Evolutionary conservation across 2,888 invertebrate species (phyloP), one percentile per base, ranked within the genome.

Genomic region (Escarpia spicata): DNA sequence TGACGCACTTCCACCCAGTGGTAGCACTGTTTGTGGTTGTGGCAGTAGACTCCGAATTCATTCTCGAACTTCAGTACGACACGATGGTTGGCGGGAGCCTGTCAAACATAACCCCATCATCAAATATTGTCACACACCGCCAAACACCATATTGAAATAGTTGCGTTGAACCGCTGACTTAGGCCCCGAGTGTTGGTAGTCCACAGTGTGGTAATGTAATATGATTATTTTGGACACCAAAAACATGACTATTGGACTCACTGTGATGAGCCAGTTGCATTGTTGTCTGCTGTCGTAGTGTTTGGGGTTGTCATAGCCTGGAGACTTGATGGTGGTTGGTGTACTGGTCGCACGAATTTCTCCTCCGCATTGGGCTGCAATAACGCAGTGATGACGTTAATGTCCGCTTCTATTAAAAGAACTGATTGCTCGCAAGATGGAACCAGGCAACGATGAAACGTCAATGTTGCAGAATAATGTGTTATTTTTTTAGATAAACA

Each of bases 181-280:
- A 15, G 19, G 26, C n/a, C 19, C 19, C 15, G 75, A 75, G 52
- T 9, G 2, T 52, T 52, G 9, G 2, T 52, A 52, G 15, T 52
- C 52, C 15, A 52, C 52, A 6, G 1, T 52, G 6, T 52, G 15
- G 52, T 52, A 52, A 4, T 52, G 8, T 52, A 37, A 37, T 37
- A 37, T 52, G 52, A 52, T 15, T 6, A 52, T 1, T 37, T 37
- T 37, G 0, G 37, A 37, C 37, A 37, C 37, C 0, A 37, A 0
- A 37, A 37, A 1, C 37, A 37, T n/a, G 75, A 75, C 0, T 37
- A 90, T 90, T 26, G 44, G 10, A 12, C 91, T 92, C 26, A 94
- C 94, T 93, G 93, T 93, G 15, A 94, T 92, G 43, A 90, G 58
- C 94, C 94, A 94, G 92, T 45, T 93, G 92, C 94, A 94, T 43